A percentile compares a stretch with the other conserved stretches of the same genome.
These are phyloP conservation scores for Loriculus beryllinus DNA, from an alignment of 2,797 vertebrate species.

Conservation along the genomic window DNA sequence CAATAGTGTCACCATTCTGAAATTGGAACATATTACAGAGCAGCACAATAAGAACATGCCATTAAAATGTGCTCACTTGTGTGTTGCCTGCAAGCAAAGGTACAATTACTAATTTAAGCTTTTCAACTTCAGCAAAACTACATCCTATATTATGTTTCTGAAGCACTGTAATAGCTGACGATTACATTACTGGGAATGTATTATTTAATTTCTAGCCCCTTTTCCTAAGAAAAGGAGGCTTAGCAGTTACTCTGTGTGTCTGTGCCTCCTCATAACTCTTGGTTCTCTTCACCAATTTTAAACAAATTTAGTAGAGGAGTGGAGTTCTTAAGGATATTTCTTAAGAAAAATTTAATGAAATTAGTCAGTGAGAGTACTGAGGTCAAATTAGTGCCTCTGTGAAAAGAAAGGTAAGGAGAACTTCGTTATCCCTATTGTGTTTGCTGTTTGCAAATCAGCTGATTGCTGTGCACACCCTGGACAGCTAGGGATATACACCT, in stretches of 20 bases:
- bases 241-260: not conserved
- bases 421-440: not conserved
- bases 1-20: not conserved
- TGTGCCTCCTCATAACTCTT: not conserved
- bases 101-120: not conserved
- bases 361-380: not conserved
- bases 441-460: not conserved
- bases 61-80: not conserved
- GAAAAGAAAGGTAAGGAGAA: not conserved
- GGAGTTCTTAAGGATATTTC: not conserved
- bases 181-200: not conserved
- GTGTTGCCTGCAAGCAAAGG: not conserved
- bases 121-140: not conserved
- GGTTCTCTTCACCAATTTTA: not conserved
- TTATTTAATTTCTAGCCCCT: not conserved
- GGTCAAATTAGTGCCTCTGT: not conserved
- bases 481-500: not conserved
- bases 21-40: not conserved
- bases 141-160: not conserved
- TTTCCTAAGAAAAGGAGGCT: not conserved
- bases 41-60: not conserved
- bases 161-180: not conserved
- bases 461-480: not conserved
- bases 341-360: not conserved
- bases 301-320: not conserved